Evolutionary conservation across 2,113 vertebrate genomes (phyloP).

Genomic region (Etheostoma spectabile): DNA sequence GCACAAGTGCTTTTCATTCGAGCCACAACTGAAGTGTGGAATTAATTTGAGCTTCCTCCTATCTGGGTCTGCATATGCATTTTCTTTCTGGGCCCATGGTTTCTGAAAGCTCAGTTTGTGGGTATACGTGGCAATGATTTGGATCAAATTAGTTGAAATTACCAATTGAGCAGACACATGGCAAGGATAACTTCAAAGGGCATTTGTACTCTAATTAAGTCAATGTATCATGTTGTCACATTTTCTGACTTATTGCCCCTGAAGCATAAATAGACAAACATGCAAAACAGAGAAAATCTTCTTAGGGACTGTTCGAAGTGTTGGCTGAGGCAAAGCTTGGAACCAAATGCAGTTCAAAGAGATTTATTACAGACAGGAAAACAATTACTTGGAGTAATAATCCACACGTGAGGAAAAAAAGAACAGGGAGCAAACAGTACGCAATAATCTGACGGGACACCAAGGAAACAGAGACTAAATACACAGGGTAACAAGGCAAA

Average conservation of each 20-base stretch:
- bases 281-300: not conserved
- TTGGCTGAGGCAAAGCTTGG: too few relatives aligned
- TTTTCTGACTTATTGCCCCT: not conserved
- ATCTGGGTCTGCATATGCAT: not conserved
- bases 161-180: conserved; percentile 12
- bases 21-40: not conserved
- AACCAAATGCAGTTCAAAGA: too few relatives aligned
- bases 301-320: not conserved
- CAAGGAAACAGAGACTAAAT: too few relatives aligned
- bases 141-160: conserved; percentile 10
- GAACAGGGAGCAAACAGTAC: too few relatives aligned
- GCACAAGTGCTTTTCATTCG: not conserved
- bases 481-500: too few relatives aligned
- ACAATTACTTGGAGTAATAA: too few relatives aligned
- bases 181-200: not conserved
- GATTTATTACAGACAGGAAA: too few relatives aligned
- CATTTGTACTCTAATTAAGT: conserved; percentile 22
- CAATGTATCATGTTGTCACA: conserved; percentile 6
- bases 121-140: not conserved
- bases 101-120: not conserved
- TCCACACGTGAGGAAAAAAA: too few relatives aligned
- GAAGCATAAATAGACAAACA: not conserved
- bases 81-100: not conserved
- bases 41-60: conserved; percentile 2
- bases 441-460: too few relatives aligned